Percentiles rank a stretch among this genome's conserved stretches.
Evolutionary conservation across 2,888 invertebrate genomes (phyloP).

Genomic region (Perithous albicinctus): DNA sequence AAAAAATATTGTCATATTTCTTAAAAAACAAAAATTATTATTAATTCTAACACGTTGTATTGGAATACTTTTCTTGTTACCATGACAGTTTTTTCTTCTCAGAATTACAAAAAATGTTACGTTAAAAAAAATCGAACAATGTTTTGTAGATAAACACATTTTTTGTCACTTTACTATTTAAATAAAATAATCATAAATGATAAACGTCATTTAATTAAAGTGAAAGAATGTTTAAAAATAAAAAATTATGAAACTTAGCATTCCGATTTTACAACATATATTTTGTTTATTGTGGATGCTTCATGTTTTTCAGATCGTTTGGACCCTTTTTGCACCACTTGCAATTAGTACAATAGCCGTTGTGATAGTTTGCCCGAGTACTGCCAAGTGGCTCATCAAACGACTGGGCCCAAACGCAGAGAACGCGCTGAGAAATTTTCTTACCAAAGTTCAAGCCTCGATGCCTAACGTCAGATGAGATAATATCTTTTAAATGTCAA

Average conservation of each 20-base stretch:
- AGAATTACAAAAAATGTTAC: too few species aligned
- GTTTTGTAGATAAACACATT: too few species aligned
- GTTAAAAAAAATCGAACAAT: background rate
- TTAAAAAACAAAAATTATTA: background rate
- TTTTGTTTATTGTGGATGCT: too few species aligned
- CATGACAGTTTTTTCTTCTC: too few species aligned
- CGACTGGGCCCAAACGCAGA: slow-evolving; percentile 71
- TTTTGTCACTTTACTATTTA: too few species aligned
- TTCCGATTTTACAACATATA: too few species aligned
- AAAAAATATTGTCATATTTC: background rate
- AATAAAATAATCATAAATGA: background rate
- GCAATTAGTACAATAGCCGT: slow-evolving; percentile 74
- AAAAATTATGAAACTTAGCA: too few species aligned
- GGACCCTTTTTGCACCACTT: slow-evolving; percentile 74
- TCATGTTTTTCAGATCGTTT: slow-evolving; percentile 70
- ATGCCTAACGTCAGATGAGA: slow-evolving; percentile 59
- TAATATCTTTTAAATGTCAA: background rate
- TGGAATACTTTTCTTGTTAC: too few species aligned
- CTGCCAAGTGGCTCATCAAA: slow-evolving; percentile 73
- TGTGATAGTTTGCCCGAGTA: slow-evolving; percentile 76
- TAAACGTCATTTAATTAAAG: too few species aligned
- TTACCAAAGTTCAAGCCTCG: slow-evolving; percentile 64
- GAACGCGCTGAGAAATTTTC: slow-evolving; percentile 58
- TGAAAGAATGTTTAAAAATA: too few species aligned
- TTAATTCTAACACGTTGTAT: too few species aligned